Evolutionary conservation across 1,140 invertebrate genomes (phyloP).

Genomic region (Drosophila sp.): DNA sequence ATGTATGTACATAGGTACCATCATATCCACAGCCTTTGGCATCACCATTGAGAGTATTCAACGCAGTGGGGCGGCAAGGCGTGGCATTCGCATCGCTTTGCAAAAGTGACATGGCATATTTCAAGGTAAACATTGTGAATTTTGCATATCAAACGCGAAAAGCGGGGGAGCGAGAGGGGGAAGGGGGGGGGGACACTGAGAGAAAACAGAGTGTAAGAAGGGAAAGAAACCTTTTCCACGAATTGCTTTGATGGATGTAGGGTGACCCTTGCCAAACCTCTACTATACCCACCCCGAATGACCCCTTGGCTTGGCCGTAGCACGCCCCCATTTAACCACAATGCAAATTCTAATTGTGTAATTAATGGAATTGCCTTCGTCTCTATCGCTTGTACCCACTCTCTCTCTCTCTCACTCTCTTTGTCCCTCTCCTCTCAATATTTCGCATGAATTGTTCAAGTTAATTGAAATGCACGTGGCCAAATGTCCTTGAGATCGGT

Average conservation of each 20-base stretch:
- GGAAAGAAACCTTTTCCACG: slow-evolving; percentile 44
- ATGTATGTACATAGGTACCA: background rate
- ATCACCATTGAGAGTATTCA: slow-evolving; percentile 32
- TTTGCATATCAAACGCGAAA: slow-evolving; percentile 61
- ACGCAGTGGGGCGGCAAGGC: slow-evolving; percentile 1
- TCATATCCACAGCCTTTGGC: slow-evolving; percentile 1
- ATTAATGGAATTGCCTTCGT: slow-evolving; percentile 65
- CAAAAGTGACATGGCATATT: slow-evolving; percentile 74
- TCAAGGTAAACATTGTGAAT: slow-evolving; percentile 76
- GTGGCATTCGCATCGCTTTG: slow-evolving; percentile 46
- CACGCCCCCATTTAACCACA: slow-evolving; percentile 18
- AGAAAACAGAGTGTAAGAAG: slow-evolving; percentile 22
- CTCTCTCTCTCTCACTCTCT: background rate
- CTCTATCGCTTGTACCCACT: slow-evolving; percentile 16
- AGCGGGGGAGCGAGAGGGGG: slow-evolving; percentile 23
- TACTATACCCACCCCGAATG: background rate
- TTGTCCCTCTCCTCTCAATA: background rate
- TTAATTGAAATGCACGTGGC: slow-evolving; percentile 61
- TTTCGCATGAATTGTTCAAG: slow-evolving; percentile 39
- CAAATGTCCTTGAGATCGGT: slow-evolving; percentile 50
- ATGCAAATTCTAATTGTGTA: slow-evolving; percentile 72
- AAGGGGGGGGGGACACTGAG: slow-evolving; percentile 29
- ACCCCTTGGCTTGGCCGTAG: background rate
- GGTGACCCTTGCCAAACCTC: slow-evolving; percentile 24
- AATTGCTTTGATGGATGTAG: slow-evolving; percentile 57